Conservation (phyloP, 2,797 vertebrate genomes). For the Nannoperca obscura region DNA sequence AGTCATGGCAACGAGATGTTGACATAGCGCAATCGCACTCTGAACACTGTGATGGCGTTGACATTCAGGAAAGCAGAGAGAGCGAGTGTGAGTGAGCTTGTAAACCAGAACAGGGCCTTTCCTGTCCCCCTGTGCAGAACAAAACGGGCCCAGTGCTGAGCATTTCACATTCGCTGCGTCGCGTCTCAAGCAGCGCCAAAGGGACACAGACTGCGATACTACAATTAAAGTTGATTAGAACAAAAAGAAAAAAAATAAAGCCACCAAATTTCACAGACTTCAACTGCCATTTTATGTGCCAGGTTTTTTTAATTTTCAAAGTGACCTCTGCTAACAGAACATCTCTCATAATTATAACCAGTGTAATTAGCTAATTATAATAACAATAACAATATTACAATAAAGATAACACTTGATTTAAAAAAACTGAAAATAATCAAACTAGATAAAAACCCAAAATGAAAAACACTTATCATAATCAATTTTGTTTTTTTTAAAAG, state of each 20-base stretch:
- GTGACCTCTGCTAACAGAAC: slow-evolving; percentile 88
- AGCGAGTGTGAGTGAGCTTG: slow-evolving; percentile 55
- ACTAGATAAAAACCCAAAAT: slow-evolving; percentile 86
- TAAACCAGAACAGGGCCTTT: slow-evolving; percentile 71
- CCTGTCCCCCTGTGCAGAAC: slow-evolving; percentile 70
- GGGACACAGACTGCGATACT: slow-evolving; percentile 69
- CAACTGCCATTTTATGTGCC: slow-evolving; percentile 83
- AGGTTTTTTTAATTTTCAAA: slow-evolving; percentile 86
- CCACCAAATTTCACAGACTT: slow-evolving; percentile 80
- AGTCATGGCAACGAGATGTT: slow-evolving; percentile 81
- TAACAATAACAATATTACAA: slow-evolving; percentile 91
- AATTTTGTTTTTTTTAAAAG: slow-evolving; percentile 84
- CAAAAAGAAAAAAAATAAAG: slow-evolving; percentile 35
- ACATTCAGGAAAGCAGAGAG: slow-evolving; percentile 80
- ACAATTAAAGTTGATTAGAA: slow-evolving; percentile 65
- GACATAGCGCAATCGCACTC: slow-evolving; percentile 75
- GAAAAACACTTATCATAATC: slow-evolving; percentile 86
- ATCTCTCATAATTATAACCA: slow-evolving; percentile 87
- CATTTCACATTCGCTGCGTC: slow-evolving; percentile 72
- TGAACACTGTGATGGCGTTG: slow-evolving; percentile 75
- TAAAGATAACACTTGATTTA: slow-evolving; percentile 87
- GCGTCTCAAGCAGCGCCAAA: slow-evolving; percentile 67
- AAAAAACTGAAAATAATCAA: slow-evolving; percentile 79
- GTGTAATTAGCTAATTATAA: slow-evolving; percentile 89
- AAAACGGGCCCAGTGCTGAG: slow-evolving; percentile 49